Evolutionary conservation across 2,113 vertebrate species (phyloP).

Genomic region (Apodemus speciosus): DNA sequence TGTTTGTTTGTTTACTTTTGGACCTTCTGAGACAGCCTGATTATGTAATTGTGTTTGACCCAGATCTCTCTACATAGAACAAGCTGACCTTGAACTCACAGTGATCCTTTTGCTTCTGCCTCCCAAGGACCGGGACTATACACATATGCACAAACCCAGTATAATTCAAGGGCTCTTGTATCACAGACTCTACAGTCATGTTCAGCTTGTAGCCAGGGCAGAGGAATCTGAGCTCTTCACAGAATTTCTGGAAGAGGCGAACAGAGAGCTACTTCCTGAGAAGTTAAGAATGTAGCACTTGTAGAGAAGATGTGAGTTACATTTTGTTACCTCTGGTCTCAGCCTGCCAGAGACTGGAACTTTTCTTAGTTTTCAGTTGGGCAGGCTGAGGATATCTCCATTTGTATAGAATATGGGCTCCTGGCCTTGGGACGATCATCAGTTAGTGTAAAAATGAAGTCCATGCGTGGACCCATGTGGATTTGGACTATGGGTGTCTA

Average conservation of each 20-base stretch:
- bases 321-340: conserved; percentile 15
- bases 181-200: not conserved
- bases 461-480: conserved; percentile 4
- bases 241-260: conserved; percentile 29
- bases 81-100: not conserved
- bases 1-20: not conserved
- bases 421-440: not conserved
- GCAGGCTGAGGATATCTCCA: not conserved
- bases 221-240: not conserved
- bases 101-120: not conserved
- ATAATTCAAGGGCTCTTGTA: not conserved
- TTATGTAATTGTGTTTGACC: not conserved
- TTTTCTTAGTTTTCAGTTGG: not conserved
- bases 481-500: conserved; percentile 16
- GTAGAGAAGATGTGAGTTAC: not conserved
- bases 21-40: not conserved
- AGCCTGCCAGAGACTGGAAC: not conserved
- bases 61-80: not conserved
- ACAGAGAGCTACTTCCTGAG: not conserved
- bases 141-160: not conserved
- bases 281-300: conserved; percentile 37
- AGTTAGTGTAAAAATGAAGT: conserved; percentile 46
- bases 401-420: conserved; percentile 41
- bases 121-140: not conserved
- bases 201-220: not conserved